phyloP scores from a whole-genome alignment of 1,140 invertebrate genomes.

The Manduca sexta region DNA sequence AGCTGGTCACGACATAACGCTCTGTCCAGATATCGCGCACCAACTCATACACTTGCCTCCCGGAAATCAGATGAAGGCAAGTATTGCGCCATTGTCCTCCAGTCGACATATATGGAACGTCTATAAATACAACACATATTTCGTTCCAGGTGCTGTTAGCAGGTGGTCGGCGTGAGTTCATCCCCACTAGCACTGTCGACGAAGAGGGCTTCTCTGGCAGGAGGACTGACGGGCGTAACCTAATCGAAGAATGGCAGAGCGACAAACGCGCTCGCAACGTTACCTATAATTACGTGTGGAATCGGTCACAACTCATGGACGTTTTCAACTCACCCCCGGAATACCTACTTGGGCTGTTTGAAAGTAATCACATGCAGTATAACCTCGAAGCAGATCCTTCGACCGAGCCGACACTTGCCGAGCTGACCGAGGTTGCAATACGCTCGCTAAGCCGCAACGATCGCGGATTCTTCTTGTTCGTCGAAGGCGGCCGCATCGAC shows the following conservation, averaged over 20 bases:
- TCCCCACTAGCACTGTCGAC: conserved; percentile 72
- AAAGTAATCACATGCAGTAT: conserved; percentile 55
- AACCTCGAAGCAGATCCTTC: conserved; percentile 53
- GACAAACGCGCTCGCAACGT: conserved; percentile 71
- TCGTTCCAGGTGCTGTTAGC: conserved; percentile 76
- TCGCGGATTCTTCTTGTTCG: conserved; percentile 90
- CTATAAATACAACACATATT: too few species aligned
- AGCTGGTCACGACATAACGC: conserved; percentile 22
- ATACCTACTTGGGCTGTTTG: conserved; percentile 81
- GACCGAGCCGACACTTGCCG: conserved; percentile 82
- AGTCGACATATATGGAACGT: background rate
- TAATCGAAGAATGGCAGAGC: conserved; percentile 63
- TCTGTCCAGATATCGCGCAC: conserved; percentile 81
- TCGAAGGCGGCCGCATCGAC: conserved; percentile 90
- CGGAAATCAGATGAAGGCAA: conserved; percentile 77
- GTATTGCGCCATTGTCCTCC: too few species aligned
- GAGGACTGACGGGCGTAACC: conserved; percentile 73
- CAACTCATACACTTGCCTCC: conserved; percentile 82
- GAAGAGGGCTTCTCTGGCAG: conserved; percentile 78
- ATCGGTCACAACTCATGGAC: conserved; percentile 76
- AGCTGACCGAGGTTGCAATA: conserved; percentile 88
- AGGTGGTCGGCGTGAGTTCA: conserved; percentile 82
- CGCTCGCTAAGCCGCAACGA: conserved; percentile 83
- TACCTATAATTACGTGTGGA: conserved; percentile 78
- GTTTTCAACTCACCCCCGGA: conserved; percentile 78